Base-by-base conservation (phyloP, 2,797 vertebrate species). In the Somateria mollissima region DNA sequence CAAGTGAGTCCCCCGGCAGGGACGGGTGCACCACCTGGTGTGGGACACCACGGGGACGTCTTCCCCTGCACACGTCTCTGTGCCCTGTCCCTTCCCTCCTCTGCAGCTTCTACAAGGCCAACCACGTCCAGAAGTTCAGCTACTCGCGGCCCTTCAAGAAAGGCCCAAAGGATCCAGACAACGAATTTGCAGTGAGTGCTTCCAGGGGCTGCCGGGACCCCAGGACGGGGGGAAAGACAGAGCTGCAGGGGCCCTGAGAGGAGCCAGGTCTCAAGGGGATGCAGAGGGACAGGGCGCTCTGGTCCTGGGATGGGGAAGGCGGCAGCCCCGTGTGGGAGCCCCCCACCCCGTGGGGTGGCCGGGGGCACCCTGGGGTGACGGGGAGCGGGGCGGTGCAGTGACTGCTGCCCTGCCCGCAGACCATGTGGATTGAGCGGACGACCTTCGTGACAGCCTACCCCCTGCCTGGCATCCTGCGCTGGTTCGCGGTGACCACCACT, bases 391-490 rank as follows among this genome's bases (percentile, higher is more conserved):
- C 1, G 0, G 22, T 28, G 13, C 11, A 39, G 14, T 87, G 70
- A 90, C 37, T 15, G 20, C 37, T 41, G 24, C 24, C 41, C 24
- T 85, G 25, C 67, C 27, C 1, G 0, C 75, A 97, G 97, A 96
- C 51, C 54, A 97, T 97, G 97, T 97, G 97, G 97, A 96, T 97
- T 0, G 94, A 97, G 70, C 15, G 95, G 77, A 97, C 95, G 0
- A 96, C 90, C 41, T 97, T 96, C 16, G 13, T 61, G 20, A 97
- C 96, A 17, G 97, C 96, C 21, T 97, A 97, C 60, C 95, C 93
- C 18, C 93, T 97, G 91, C 97, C 97, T 0, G 97, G 96, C 72
- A 97, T 97, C 83, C 95, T 97, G 84, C 96, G 97, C 74, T 97
- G 97, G 97, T 97, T 97, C 0, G 90, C 2, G 1, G 96, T 96